Evolutionary conservation across 2,797 vertebrate genomes (phyloP).

Genomic region (Centropyge bicolor): DNA sequence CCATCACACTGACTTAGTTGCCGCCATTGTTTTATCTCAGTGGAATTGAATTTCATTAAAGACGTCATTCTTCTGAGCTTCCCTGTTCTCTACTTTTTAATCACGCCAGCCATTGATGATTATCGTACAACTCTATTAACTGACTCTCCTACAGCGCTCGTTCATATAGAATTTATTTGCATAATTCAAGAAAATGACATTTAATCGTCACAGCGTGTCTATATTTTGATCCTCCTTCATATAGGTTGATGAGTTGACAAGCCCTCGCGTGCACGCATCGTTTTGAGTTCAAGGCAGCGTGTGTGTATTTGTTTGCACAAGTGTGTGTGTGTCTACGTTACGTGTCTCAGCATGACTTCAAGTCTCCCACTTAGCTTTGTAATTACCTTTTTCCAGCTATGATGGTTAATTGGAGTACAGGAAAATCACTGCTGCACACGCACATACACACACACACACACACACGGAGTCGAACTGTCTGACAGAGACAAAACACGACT

Average conservation of each 20-base stretch:
- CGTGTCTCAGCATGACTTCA: constrained; percentile 69
- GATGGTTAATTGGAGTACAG: constrained; percentile 71
- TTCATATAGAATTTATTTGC: constrained; percentile 10
- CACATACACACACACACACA: neutral
- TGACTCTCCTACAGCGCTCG: neutral
- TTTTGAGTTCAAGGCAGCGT: constrained; percentile 42
- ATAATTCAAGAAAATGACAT: constrained; percentile 41
- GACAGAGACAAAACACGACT: constrained; percentile 17
- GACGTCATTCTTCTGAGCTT: constrained; percentile 1
- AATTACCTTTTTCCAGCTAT: constrained; percentile 76
- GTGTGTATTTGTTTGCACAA: constrained; percentile 36
- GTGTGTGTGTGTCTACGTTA: constrained; percentile 42
- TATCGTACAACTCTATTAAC: constrained; percentile 19
- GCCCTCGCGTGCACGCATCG: constrained; percentile 23
- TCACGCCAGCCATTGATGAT: constrained; percentile 5
- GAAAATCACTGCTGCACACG: constrained; percentile 40
- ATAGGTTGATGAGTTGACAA: constrained; percentile 40
- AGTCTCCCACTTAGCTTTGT: constrained; percentile 73
- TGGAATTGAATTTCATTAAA: constrained; percentile 34
- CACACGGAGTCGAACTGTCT: constrained; percentile 38
- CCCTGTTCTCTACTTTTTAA: constrained; percentile 25
- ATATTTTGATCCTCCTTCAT: constrained; percentile 27
- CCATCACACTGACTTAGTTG: neutral
- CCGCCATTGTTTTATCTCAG: constrained; percentile 12
- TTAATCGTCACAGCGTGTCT: constrained; percentile 40